Conservation (phyloP, 2,113 vertebrate species). For the Bungarus multicinctus region DNA sequence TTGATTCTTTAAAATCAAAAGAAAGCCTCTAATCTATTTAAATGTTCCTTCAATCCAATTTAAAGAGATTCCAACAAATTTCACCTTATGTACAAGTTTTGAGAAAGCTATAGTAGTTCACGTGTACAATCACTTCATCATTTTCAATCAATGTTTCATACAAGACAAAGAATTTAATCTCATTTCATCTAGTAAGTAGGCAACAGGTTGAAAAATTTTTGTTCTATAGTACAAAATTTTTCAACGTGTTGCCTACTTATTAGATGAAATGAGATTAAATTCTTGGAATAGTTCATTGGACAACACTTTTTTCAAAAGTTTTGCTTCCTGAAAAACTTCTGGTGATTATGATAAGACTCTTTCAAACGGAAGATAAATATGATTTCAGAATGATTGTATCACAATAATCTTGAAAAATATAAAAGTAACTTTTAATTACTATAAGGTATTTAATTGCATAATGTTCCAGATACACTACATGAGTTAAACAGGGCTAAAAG, state of each 20-base stretch:
- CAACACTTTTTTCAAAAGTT: too few relatives aligned
- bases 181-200: not conserved
- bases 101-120: not conserved
- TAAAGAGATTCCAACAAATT: not conserved
- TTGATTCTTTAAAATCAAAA: not conserved
- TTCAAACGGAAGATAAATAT: too few relatives aligned
- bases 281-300: not conserved
- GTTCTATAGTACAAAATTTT: not conserved
- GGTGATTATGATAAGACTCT: too few relatives aligned
- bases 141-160: not conserved
- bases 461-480: too few relatives aligned
- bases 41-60: not conserved
- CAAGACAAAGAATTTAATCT: not conserved
- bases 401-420: too few relatives aligned
- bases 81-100: not conserved
- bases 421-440: too few relatives aligned
- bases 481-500: too few relatives aligned
- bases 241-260: too few relatives aligned
- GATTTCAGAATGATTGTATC: too few relatives aligned
- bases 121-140: not conserved
- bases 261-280: too few relatives aligned
- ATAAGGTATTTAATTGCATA: too few relatives aligned
- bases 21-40: not conserved
- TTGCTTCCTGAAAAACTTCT: too few relatives aligned
- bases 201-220: not conserved